Evolutionary conservation across 2,113 vertebrate genomes (phyloP).

Genomic region (Mirounga angustirostris): DNA sequence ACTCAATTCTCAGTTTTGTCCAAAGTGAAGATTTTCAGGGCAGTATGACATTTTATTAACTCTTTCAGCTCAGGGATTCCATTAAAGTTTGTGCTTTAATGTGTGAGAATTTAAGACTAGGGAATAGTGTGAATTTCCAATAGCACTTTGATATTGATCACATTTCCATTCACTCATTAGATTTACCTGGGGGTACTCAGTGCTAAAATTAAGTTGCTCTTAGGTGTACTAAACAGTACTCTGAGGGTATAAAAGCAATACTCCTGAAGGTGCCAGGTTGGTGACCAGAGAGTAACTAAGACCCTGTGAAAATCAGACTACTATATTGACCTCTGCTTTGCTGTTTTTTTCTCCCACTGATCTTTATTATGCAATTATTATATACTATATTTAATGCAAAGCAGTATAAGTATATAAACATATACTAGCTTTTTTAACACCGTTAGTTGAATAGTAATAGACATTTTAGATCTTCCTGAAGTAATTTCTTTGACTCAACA

Average conservation of each 20-base stretch:
- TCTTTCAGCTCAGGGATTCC: constrained; percentile 1
- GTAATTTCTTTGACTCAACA: constrained; percentile 50
- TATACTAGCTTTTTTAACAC: neutral
- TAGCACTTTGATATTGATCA: neutral
- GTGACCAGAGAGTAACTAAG: constrained; percentile 25
- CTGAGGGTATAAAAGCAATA: neutral
- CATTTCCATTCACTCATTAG: neutral
- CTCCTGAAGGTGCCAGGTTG: constrained; percentile 10
- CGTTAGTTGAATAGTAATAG: neutral
- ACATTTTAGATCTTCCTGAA: neutral
- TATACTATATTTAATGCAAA: neutral
- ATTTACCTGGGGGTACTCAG: neutral
- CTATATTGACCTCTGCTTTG: constrained; percentile 13
- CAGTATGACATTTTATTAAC: neutral
- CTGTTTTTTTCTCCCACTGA: neutral
- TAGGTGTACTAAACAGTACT: neutral
- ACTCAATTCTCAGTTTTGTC: neutral
- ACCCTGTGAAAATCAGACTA: neutral
- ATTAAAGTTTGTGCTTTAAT: constrained; percentile 16
- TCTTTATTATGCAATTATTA: neutral
- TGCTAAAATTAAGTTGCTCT: constrained; percentile 42
- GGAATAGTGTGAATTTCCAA: neutral
- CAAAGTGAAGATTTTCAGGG: neutral
- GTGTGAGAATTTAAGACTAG: neutral
- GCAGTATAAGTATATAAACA: neutral